Base-by-base conservation (phyloP, 2,888 invertebrate genomes). In the Desoria tigrina region DNA sequence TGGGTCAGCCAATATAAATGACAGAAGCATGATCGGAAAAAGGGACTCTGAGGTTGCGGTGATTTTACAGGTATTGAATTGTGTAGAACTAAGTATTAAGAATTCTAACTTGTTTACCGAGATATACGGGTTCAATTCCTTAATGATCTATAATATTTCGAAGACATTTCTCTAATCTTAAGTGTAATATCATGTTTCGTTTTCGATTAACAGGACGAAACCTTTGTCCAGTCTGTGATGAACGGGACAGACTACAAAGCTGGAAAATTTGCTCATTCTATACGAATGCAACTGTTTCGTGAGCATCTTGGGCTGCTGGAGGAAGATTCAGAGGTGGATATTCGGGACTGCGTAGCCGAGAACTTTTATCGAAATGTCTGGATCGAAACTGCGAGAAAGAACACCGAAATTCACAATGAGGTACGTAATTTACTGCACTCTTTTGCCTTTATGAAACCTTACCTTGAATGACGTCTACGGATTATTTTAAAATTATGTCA, bases 1-100 rank as follows among this genome's bases (percentile, higher is more conserved):
- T 77, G 98, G 98, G 21, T 97, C 96, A 4, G 97, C 98, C 0
- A 99, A 99, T 79, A 95, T 99, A 76, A 99, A 99, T 79, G 98
- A 99, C 79, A 83, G 98, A 59, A 96, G 95, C 63, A 86, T 98
- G 86, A 84, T 94, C 61, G 98, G 98, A 0, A 91, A 88, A 68
- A 84, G 98, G 72, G 98, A 98, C 79, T 96, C 96, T 0, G 98
- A 98, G 82, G 88, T 94, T 6, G 94, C 94, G 2, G 89, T 94
- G 18, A 82, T 95, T 50, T 85, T 95, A 61, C 90, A 92, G 86
- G 94, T 87, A 78, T 26, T 21, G 11, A n/a, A n/a, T n/a, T n/a
- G n/a, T n/a, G n/a, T n/a, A n/a, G n/a, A n/a, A n/a, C n/a, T 39
- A 39, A 39, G 16, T 39, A 39, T 39, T 11, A 39, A 39, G 39